Conservation (phyloP, 2,113 vertebrate species). For the Arvicanthis niloticus region DNA sequence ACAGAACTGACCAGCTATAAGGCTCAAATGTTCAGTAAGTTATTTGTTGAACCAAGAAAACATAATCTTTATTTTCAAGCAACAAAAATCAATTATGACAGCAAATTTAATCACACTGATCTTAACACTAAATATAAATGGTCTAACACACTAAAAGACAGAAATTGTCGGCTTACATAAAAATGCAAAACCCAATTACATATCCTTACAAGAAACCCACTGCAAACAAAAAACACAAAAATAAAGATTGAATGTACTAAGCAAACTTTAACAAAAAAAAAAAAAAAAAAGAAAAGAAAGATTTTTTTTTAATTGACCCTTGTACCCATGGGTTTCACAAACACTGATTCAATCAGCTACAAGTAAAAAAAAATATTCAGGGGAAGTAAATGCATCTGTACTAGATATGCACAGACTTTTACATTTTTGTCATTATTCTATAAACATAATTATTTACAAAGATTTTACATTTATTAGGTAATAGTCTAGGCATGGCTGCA, state of each 20-base stretch:
- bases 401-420: background rate
- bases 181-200: conserved; percentile 8
- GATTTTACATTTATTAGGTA: background rate
- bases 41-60: conserved; percentile 9
- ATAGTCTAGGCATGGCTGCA: background rate
- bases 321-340: background rate
- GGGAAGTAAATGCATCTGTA: background rate
- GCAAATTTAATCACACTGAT: background rate
- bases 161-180: background rate
- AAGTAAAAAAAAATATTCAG: background rate
- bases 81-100: background rate
- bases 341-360: background rate
- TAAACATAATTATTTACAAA: background rate
- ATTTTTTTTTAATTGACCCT: background rate
- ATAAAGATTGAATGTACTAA: background rate
- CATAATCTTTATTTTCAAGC: background rate
- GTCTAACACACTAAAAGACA: background rate
- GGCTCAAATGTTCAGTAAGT: background rate
- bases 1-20: background rate
- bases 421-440: background rate
- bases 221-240: background rate
- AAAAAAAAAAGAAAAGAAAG: background rate
- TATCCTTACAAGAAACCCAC: background rate
- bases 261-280: background rate
- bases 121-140: background rate